These are phyloP conservation scores for Forficula auricularia DNA, from an alignment of 1,140 invertebrate species.

Conservation along the genomic window DNA sequence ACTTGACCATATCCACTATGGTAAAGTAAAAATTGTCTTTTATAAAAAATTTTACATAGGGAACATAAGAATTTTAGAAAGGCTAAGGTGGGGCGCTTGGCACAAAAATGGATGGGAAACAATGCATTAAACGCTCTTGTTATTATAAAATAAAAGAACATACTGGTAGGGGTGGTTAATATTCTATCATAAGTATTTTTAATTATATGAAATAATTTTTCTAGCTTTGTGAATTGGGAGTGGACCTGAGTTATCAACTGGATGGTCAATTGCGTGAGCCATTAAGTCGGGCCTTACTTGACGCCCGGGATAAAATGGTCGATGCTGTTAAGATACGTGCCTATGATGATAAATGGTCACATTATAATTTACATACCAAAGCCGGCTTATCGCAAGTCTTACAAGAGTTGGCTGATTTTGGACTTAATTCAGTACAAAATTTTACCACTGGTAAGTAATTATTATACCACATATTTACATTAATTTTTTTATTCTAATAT, in stretches of 20 bases:
- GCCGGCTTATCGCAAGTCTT: slow-evolving; percentile 32
- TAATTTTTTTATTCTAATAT: neutral
- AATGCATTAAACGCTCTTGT: too few relatives aligned
- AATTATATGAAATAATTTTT: too few relatives aligned
- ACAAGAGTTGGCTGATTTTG: slow-evolving; percentile 36
- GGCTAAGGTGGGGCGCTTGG: too few relatives aligned
- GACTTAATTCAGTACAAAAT: slow-evolving; percentile 29
- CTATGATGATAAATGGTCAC: slow-evolving; percentile 51
- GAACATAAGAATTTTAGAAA: too few relatives aligned
- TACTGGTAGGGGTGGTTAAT: too few relatives aligned
- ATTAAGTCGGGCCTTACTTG: slow-evolving; percentile 39
- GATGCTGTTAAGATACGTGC: slow-evolving; percentile 53
- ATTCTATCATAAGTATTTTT: too few relatives aligned
- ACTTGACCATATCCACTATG: too few relatives aligned
- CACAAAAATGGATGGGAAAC: too few relatives aligned
- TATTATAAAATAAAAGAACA: too few relatives aligned
- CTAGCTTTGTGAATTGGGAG: slow-evolving; percentile 47
- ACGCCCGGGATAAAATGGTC: slow-evolving; percentile 52
- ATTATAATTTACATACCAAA: slow-evolving; percentile 44
- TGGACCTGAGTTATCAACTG: slow-evolving; percentile 70
- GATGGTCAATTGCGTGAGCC: slow-evolving; percentile 57
- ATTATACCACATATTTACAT: neutral
- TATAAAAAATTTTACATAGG: too few relatives aligned
- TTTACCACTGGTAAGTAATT: slow-evolving; percentile 33
- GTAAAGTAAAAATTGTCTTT: too few relatives aligned